Conservation (phyloP, 2,888 invertebrate species). For the Frankliniella fusca region DNA sequence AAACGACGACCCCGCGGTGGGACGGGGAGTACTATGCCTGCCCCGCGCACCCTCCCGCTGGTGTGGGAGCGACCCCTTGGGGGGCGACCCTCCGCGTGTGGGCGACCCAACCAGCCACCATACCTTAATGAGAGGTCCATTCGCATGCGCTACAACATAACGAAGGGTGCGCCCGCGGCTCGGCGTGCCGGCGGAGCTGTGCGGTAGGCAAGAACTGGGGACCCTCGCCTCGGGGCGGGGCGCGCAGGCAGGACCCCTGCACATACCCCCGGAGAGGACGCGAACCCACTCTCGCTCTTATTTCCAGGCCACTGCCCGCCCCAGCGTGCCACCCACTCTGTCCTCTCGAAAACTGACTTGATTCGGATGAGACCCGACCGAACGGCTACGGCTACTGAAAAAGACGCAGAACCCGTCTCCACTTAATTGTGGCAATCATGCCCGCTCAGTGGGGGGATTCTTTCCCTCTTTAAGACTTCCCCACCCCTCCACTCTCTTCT, state of each 20-base stretch:
- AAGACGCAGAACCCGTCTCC: not conserved
- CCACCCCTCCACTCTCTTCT: not conserved
- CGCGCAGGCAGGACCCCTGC: not conserved
- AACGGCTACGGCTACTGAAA: not conserved
- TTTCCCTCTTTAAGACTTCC: not conserved
- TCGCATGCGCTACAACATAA: slow-evolving; percentile 24
- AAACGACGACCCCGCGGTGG: not conserved
- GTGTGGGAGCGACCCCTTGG: too few species aligned
- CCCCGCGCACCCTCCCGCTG: not conserved
- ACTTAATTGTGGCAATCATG: not conserved
- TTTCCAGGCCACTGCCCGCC: too few species aligned
- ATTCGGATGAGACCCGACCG: not conserved
- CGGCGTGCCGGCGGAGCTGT: not conserved
- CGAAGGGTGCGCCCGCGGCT: not conserved
- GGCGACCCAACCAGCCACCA: too few species aligned
- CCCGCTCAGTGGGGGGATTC: not conserved
- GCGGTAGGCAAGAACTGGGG: slow-evolving; percentile 5
- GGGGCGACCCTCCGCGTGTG: not conserved
- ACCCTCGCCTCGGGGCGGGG: not conserved
- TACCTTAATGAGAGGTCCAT: slow-evolving; percentile 22
- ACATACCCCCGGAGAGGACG: not conserved
- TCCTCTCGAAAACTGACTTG: not conserved
- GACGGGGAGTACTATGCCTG: not conserved
- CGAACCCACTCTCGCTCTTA: not conserved
- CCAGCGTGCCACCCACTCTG: too few species aligned